phyloP scores from a whole-genome alignment of 2,888 invertebrate genomes.

The Zygogramma bicolorata region DNA sequence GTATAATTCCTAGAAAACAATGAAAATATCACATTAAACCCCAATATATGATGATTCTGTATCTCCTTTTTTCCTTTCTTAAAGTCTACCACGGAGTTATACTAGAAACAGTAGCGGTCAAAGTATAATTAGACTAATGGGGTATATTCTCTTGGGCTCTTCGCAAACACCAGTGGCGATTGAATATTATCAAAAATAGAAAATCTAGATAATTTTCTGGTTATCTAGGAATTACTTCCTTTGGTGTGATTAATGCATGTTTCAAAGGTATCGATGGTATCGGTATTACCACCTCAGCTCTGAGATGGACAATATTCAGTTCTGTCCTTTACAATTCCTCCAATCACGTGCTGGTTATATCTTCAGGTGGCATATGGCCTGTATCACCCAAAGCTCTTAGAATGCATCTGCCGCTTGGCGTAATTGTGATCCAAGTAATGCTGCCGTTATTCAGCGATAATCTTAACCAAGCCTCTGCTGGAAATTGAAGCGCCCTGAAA shows the following conservation, averaged over 20 bases:
- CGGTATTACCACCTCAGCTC: neutral
- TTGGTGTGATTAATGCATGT: neutral
- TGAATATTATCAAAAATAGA: too few relatives aligned
- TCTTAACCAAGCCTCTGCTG: slow-evolving; percentile 96
- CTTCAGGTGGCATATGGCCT: slow-evolving; percentile 87
- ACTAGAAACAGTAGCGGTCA: too few relatives aligned
- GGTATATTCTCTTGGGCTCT: too few relatives aligned
- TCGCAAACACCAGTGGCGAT: too few relatives aligned
- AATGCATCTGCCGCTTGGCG: slow-evolving; percentile 88
- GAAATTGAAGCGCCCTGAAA: slow-evolving; percentile 93
- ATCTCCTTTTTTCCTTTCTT: too few relatives aligned
- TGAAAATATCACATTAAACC: too few relatives aligned
- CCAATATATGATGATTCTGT: too few relatives aligned
- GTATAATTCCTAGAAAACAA: too few relatives aligned
- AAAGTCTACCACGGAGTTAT: too few relatives aligned
- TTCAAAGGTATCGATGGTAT: neutral
- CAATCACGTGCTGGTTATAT: slow-evolving; percentile 69
- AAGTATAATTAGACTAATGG: too few relatives aligned
- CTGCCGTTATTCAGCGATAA: slow-evolving; percentile 92
- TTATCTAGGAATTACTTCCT: neutral
- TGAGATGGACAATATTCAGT: neutral
- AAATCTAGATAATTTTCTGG: neutral
- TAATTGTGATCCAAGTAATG: slow-evolving; percentile 90
- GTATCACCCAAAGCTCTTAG: slow-evolving; percentile 87
- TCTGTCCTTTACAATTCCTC: too few relatives aligned